Evolutionary conservation across 1,140 invertebrate species (phyloP), one percentile per base, ranked within the genome.

Genomic region (Lepidurus packardi): DNA sequence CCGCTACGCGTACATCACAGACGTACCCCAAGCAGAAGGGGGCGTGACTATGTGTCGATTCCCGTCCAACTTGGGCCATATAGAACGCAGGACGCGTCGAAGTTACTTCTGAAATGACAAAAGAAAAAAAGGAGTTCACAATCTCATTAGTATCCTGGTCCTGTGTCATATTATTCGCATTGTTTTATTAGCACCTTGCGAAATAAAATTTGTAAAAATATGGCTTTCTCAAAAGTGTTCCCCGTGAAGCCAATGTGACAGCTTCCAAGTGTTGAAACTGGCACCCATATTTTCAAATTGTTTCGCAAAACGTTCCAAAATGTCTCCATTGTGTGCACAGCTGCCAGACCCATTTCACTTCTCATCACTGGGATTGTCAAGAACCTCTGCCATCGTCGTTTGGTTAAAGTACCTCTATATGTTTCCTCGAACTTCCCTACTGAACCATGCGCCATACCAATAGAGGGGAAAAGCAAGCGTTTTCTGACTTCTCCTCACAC

Each of bases 241-340:
- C 13, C 53, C 53, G 4, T 65, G 6, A 21, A 65, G 53, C 16
- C 16, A 16, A 65, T n/a, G 16, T 1, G 53, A 13, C 53, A 65
- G 16, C 53, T 65, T 65, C 53, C 6, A 5, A 16, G 21, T 65
- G 53, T n/a, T 13, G 6, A 16, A 65, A 21, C 53, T 21, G 53
- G 53, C 16, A n/a, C 16, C 53, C 53, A 65, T 65, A 65, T 65
- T 65, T 9, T 65, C 6, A 65, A 65, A 65, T 65, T 65, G 53
- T 65, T 65, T 65, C 53, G 21, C 53, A 65, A 13, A 65, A 65
- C 21, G 53, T 16, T 16, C 53, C 21, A 7, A 65, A 65, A 65
- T 65, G 53, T 65, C 53, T 65, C 53, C 21, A 65, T 65, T 65
- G 53, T 65, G 53, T 65, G 53, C 53, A 65, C 53, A 65, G 53